Base-by-base conservation (phyloP, 2,797 vertebrate genomes). In the Allobates femoralis region DNA sequence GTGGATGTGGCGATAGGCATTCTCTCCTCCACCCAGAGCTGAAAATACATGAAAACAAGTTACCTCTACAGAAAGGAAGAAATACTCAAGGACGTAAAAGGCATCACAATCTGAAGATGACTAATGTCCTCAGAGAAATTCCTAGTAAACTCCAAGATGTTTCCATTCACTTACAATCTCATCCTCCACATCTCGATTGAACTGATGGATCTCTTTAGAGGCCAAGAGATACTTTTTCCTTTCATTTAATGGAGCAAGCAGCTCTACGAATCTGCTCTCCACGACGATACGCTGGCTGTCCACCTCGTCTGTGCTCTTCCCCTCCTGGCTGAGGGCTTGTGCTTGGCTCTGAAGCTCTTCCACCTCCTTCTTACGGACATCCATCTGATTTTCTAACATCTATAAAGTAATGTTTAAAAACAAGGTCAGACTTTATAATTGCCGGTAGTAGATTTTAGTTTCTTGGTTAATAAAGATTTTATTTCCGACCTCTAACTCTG, bases 11-110 rank as follows among this genome's bases (percentile, higher is more conserved):
- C 98, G 88, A 98, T 91, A 62, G 97, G 90, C 97, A 99, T 98
- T 91, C 98, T 94, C 92, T 99, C 98, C 89, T 98, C 97, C 0
- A 98, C 97, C 98, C 98, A 99, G 83, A 99, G 92, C 98, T 99
- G 89, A 32, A 84, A 92, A 90, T 34, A 56, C 55, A 66, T 28
- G 2, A n/a, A 56, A 18, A 26, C 15, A 90, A 62, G 16, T 58
- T 56, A 82, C 5, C 30, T 67, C 21, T 56, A 67, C 41, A 37
- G 2, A 34, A 84, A 15, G 8, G 1, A 56, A 53, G 21, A 69
- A 8, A 41, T 41, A 23, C 32, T 41, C 67, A 2, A 21, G 21
- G 11, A n/a, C 7, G 23, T 1, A 41, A 71, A 30, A 62, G 26
- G 30, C 16, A n/a, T 37, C 37, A 37, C 2, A 69, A 69, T 37